Evolutionary conservation across 2,797 vertebrate species (phyloP).

Genomic region (Adrianichthys oophorus): DNA sequence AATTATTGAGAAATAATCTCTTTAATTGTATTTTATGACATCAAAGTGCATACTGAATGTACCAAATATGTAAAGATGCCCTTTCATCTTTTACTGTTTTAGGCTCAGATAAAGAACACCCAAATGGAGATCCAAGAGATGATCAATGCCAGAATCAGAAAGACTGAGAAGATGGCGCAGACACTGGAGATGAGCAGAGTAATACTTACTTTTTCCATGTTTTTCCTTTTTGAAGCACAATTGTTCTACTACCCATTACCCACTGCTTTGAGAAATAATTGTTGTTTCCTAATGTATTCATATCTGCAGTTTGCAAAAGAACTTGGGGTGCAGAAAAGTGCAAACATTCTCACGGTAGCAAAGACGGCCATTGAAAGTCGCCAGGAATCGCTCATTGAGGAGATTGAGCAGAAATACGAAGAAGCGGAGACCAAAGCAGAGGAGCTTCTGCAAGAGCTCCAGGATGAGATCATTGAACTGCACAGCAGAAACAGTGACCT

Average conservation of each 20-base stretch:
- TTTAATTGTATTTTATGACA: background rate
- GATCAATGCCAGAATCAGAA: conserved; percentile 38
- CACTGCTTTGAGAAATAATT: background rate
- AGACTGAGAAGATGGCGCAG: conserved; percentile 50
- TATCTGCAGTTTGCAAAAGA: conserved; percentile 35
- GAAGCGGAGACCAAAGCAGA: background rate
- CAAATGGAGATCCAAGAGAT: conserved; percentile 39
- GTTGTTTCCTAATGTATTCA: fast-evolving
- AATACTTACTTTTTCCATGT: background rate
- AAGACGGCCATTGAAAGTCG: conserved; percentile 32
- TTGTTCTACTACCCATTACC: background rate
- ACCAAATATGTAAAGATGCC: background rate
- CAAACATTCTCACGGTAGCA: conserved; percentile 14
- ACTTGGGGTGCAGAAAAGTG: conserved; percentile 23
- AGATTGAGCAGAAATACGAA: conserved; percentile 37
- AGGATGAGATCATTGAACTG: conserved; percentile 47
- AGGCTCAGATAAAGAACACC: conserved; percentile 14
- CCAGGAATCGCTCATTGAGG: conserved; percentile 27
- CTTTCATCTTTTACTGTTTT: background rate
- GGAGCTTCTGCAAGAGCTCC: conserved; percentile 36
- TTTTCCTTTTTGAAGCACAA: background rate
- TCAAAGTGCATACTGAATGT: background rate
- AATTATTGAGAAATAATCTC: too few species aligned
- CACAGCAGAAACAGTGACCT: conserved; percentile 38
- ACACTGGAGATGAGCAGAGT: conserved; percentile 13